phyloP scores from a whole-genome alignment of 2,888 invertebrate species.

The Chalcis sispes region DNA sequence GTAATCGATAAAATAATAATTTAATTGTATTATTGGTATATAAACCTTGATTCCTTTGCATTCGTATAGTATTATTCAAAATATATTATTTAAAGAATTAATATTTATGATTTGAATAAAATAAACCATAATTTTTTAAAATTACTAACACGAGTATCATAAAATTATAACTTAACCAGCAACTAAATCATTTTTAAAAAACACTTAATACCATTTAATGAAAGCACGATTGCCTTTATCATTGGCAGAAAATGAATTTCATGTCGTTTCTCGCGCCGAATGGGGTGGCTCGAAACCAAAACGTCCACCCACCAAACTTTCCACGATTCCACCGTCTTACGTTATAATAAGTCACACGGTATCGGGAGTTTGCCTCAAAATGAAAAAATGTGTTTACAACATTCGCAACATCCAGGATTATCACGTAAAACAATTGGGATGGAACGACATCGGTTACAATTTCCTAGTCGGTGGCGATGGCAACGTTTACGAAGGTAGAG shows the following conservation, averaged over 20 bases:
- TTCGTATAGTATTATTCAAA: too few relatives aligned
- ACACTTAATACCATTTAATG: too few relatives aligned
- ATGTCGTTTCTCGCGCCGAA: conserved; percentile 67
- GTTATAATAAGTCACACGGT: conserved; percentile 68
- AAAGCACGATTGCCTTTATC: too few relatives aligned
- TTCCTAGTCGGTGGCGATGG: conserved; percentile 89
- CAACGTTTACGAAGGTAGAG: conserved; percentile 84
- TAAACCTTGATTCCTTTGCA: too few relatives aligned
- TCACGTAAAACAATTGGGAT: conserved; percentile 78
- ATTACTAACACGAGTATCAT: too few relatives aligned
- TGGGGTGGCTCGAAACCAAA: conserved; percentile 79
- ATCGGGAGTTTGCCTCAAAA: conserved; percentile 67
- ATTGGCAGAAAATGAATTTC: not conserved
- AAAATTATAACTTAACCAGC: too few relatives aligned
- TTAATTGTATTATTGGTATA: too few relatives aligned
- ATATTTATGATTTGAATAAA: too few relatives aligned
- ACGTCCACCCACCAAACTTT: not conserved
- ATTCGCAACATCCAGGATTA: conserved; percentile 66
- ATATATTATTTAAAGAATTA: too few relatives aligned
- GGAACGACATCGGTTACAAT: conserved; percentile 80
- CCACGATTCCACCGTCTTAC: conserved; percentile 64
- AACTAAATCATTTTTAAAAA: too few relatives aligned
- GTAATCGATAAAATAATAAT: too few relatives aligned
- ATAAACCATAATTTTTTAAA: too few relatives aligned
- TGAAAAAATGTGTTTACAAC: conserved; percentile 61